A percentile compares a stretch with the other conserved stretches of the same genome.
Conservation (phyloP, 23 tunicate species). For the Clavelina lepadiformis region DNA sequence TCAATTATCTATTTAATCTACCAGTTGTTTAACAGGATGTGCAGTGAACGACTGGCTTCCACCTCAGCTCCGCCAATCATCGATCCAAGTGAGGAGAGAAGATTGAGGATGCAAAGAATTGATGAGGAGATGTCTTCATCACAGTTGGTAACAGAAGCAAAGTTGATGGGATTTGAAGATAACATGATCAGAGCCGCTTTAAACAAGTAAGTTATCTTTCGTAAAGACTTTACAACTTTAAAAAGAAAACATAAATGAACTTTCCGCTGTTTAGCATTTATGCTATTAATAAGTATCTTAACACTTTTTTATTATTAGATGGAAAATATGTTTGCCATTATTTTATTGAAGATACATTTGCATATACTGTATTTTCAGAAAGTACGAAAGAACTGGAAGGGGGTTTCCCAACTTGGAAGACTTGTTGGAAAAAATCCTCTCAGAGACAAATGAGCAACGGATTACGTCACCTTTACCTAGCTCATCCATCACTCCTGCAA, state of each 20-base stretch:
- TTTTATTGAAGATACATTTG: too few relatives aligned
- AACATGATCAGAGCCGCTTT: constrained; percentile 10
- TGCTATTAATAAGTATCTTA: constrained; percentile 2
- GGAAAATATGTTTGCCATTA: not conserved
- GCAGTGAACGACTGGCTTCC: not conserved
- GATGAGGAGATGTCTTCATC: constrained; percentile 24
- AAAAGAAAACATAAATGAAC: not conserved
- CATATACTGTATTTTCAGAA: constrained; percentile 7
- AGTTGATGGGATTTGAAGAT: constrained; percentile 39
- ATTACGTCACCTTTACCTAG: too few relatives aligned
- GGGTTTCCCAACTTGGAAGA: constrained; percentile 22
- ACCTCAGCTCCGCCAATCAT: not conserved
- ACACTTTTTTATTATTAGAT: too few relatives aligned
- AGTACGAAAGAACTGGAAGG: constrained; percentile 13
- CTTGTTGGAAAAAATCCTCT: constrained; percentile 24
- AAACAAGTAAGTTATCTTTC: constrained; percentile 25
- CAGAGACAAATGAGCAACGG: not conserved
- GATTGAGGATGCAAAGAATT: constrained; percentile 9
- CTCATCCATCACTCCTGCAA: too few relatives aligned
- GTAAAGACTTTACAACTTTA: not conserved
- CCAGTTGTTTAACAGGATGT: not conserved
- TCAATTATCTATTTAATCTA: too few relatives aligned
- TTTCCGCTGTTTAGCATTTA: too few relatives aligned
- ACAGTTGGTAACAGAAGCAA: constrained; percentile 41
- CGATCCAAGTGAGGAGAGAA: constrained; percentile 33